Percentiles rank a stretch among this genome's conserved stretches.
These are phyloP conservation scores for Pao palembangensis DNA, from an alignment of 2,113 vertebrate genomes.

Conservation along the genomic window DNA sequence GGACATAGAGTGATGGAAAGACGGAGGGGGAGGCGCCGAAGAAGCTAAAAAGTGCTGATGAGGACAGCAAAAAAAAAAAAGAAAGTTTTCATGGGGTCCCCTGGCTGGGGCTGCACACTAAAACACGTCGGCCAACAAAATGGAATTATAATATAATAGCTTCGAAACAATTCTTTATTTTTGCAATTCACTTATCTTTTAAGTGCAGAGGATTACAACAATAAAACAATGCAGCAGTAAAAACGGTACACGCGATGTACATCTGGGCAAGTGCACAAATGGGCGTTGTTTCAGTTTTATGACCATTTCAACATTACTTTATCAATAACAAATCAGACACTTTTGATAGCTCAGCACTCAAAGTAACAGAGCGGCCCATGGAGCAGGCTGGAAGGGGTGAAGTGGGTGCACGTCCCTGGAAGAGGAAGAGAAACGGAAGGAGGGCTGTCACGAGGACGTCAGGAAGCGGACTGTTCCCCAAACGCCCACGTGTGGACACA, in stretches of 20 bases:
- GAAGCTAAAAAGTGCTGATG: slow-evolving; percentile 35
- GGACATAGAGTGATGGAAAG: slow-evolving; percentile 36
- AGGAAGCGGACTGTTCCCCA: slow-evolving; percentile 70
- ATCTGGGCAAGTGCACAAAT: slow-evolving; percentile 47
- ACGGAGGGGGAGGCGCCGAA: slow-evolving; percentile 21
- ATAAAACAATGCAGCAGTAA: slow-evolving; percentile 53
- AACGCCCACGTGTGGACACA: slow-evolving; percentile 77
- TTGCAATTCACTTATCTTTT: slow-evolving; percentile 56
- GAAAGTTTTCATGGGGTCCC: slow-evolving; percentile 19
- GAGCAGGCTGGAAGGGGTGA: slow-evolving; percentile 51
- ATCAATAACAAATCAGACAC: slow-evolving; percentile 73
- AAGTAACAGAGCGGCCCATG: slow-evolving; percentile 57
- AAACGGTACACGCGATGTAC: slow-evolving; percentile 18
- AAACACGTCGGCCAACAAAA: slow-evolving; percentile 20
- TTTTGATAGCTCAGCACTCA: slow-evolving; percentile 69
- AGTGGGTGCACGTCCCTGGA: slow-evolving; percentile 58
- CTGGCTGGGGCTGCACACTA: slow-evolving; percentile 20
- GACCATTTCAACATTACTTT: slow-evolving; percentile 66
- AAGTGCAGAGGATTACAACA: slow-evolving; percentile 53
- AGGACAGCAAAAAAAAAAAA: slow-evolving; percentile 33
- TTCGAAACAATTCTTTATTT: slow-evolving; percentile 53
- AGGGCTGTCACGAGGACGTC: slow-evolving; percentile 73
- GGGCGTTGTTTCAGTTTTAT: slow-evolving; percentile 64
- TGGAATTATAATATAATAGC: slow-evolving; percentile 37
- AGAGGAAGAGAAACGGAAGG: slow-evolving; percentile 60